Evolutionary conservation across 2,113 vertebrate genomes (phyloP), one percentile per base, ranked within the genome.

Genomic region (Gallinago paraguaiae): DNA sequence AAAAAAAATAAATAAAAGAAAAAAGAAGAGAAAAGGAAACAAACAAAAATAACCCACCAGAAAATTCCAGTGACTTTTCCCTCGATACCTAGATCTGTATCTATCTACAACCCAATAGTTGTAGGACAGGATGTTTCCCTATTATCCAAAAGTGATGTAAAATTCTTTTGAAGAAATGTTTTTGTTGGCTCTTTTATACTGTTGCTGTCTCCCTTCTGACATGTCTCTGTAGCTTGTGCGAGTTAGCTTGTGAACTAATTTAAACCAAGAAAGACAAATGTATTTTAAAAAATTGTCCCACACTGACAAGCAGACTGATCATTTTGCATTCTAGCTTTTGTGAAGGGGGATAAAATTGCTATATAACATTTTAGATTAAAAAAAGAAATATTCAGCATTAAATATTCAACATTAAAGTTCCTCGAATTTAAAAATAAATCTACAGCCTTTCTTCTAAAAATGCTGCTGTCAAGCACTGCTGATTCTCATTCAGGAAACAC

Each of bases 81-180:
- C 76, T 82, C 6, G 0, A 57, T 83, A 80, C 30, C 6, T 56
- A 82, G 50, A 75, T 88, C 45, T 91, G 51, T 60, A 92, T 74
- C 50, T 87, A 71, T 88, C 76, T 81, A 90, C 78, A 92, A 82
- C 31, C 86, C 82, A 1, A 53, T 93, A 76, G 68, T 48, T 92
- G 79, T 87, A 93, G 64, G 89, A 86, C 76, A 94, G 72, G 48
- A 92, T 94, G 77, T 82, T 95, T 95, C 50, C n/a, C 50, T 93
- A 86, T 96, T 94, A 96, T 88, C 70, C 65, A 75, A 93, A 96
- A 92, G 43, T 51, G 30, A 89, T 93, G 72, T 92, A 93, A 96
- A 94, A 91, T 90, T 96, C 81, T 96, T 97, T 94, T 96, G 94
- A 97, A 96, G 92, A 95, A 92, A 86, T 94, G 77, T 96, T 95